Evolutionary conservation across 2,113 vertebrate species (phyloP).

Genomic region (Solea solea): DNA sequence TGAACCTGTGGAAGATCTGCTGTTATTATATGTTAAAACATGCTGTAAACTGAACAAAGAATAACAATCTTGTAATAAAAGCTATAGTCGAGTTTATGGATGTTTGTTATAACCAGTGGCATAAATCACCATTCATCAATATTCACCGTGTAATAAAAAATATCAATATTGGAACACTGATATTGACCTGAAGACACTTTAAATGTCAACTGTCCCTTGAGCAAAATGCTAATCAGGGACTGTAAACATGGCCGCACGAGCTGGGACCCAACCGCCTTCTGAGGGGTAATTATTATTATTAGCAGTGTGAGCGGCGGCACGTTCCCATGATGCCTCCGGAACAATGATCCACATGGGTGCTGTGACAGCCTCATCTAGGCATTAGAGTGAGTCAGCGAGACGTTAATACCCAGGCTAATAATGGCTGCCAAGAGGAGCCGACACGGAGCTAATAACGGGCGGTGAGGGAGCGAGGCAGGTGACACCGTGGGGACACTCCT

Average conservation of each 20-base stretch:
- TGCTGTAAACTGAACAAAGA: too few relatives aligned
- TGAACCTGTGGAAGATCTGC: too few relatives aligned
- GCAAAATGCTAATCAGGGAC: slow-evolving; percentile 26
- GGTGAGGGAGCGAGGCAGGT: slow-evolving; percentile 61
- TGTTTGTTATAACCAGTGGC: too few relatives aligned
- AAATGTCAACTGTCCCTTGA: slow-evolving; percentile 16
- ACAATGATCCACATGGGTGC: slow-evolving; percentile 61
- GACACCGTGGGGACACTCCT: slow-evolving; percentile 54
- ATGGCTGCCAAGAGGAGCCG: slow-evolving; percentile 76
- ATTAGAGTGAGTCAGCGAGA: slow-evolving; percentile 51
- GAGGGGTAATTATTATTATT: slow-evolving; percentile 77
- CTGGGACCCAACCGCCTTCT: slow-evolving; percentile 45
- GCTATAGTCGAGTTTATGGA: too few relatives aligned
- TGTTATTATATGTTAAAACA: too few relatives aligned
- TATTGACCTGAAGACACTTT: slow-evolving; percentile 8
- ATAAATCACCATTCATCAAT: background rate
- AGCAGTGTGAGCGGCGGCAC: slow-evolving; percentile 38
- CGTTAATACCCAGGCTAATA: slow-evolving; percentile 75
- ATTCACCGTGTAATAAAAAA: background rate
- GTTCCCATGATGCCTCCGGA: slow-evolving; percentile 44
- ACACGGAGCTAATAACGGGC: slow-evolving; percentile 68
- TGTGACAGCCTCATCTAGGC: slow-evolving; percentile 42
- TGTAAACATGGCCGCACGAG: slow-evolving; percentile 52
- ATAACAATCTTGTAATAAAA: too few relatives aligned
- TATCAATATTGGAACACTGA: background rate